Base-by-base conservation (phyloP, 2,113 vertebrate genomes). In the Tachuris rubrigastra region DNA sequence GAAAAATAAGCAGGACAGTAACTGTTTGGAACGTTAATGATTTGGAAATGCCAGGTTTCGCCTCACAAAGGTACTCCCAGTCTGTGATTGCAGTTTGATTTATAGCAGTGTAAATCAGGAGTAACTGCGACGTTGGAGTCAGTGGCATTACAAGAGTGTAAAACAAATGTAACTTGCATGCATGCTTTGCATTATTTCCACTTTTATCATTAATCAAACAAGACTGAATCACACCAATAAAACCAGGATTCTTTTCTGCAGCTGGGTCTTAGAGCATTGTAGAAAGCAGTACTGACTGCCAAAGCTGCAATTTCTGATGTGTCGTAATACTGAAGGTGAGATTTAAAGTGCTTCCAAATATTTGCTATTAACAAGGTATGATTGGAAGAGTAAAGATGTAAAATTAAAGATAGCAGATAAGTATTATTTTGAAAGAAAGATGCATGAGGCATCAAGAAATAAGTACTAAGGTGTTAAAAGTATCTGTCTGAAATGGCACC, bases 51-150 rank as follows among this genome's bases (percentile, higher is more conserved):
- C 5, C 69, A 56, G 46, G 2, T 79, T 88, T 67, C 59, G 56
- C 41, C 83, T 88, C 12, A 10, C 59, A 76, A 14, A 78, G 53
- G 28, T 53, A 14, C 16, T 69, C 31, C 4, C 28, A 53, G 78
- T 11, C 41, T 85, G 41, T 41, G 62, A 71, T 35, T 96, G 83
- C 68, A 15, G 35, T 85, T 91, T 96, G 85, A 92, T 89, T 88
- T 84, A 80, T n/a, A 25, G 65, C 76, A 59, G 66, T 73, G 66
- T 67, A 88, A 76, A 89, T 85, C 67, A 58, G 85, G 59, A 89
- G 37, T 65, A 85, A 52, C 62, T 27, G 33, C 25, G 52, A n/a
- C 22, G 33, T 39, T 6, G 2, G 69, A 93, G 63, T 49, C 44
- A 2, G 47, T 30, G 76, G 71, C 31, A 9, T 21, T 79, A 65